Evolutionary conservation across 2,113 vertebrate genomes (phyloP).

Genomic region (Syngnathus floridae): DNA sequence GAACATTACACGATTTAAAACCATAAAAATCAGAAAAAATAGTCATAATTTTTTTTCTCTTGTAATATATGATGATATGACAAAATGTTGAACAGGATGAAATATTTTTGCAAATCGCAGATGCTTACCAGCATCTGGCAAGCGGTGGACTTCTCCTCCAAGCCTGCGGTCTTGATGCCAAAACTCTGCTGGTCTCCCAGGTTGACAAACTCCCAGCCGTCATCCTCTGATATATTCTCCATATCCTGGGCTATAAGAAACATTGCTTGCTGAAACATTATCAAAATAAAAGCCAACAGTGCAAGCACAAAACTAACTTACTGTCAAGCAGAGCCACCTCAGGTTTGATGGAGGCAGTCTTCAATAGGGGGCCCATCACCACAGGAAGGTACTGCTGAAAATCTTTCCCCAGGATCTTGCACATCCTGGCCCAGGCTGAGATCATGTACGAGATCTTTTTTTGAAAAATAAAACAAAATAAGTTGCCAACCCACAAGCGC

Average conservation of each 20-base stretch:
- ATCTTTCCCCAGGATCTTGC: conserved; percentile 97
- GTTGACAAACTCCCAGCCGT: conserved; percentile 98
- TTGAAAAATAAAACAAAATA: fast-evolving
- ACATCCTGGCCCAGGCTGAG: conserved; percentile 98
- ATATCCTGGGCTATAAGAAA: conserved; percentile 87
- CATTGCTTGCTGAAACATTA: not conserved
- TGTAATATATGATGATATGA: not conserved
- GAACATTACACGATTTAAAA: too few species aligned
- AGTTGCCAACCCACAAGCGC: too few species aligned
- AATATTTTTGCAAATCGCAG: not conserved
- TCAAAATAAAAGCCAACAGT: not conserved
- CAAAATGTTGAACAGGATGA: not conserved
- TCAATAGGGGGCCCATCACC: conserved; percentile 99
- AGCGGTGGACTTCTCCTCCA: conserved; percentile 97
- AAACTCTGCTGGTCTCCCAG: conserved; percentile 98
- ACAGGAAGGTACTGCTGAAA: conserved; percentile 98
- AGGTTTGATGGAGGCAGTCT: conserved; percentile 96
- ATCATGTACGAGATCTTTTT: conserved; percentile 98
- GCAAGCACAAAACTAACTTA: conserved; percentile 61
- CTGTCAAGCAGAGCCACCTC: conserved; percentile 97
- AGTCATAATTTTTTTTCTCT: not conserved
- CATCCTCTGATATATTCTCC: conserved; percentile 97
- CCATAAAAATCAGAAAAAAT: too few species aligned
- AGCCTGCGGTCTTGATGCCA: conserved; percentile 95
- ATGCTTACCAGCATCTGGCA: conserved; percentile 94